phyloP scores from a whole-genome alignment of 2,888 invertebrate species.

The Timandra comae region DNA sequence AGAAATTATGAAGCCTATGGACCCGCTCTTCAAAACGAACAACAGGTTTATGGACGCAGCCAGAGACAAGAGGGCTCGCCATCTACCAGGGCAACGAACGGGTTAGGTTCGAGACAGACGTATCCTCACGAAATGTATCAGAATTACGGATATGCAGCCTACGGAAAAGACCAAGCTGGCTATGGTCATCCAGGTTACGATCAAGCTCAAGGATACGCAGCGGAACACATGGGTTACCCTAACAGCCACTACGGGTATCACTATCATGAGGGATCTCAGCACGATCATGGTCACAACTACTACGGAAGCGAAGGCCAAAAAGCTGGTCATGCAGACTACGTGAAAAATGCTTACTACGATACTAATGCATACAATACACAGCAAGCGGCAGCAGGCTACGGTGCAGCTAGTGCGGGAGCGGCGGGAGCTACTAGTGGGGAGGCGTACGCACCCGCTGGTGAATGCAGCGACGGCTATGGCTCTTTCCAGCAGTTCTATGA shows the following conservation, averaged over 20 bases:
- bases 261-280: slow-evolving; percentile 64
- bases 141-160: slow-evolving; percentile 70
- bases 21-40: slow-evolving; percentile 55
- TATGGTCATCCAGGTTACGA: slow-evolving; percentile 78
- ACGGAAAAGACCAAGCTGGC: slow-evolving; percentile 69
- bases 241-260: slow-evolving; percentile 72
- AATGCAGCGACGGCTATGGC: slow-evolving; percentile 81
- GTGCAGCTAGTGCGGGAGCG: slow-evolving; percentile 32
- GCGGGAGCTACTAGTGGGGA: slow-evolving; percentile 58
- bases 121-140: slow-evolving; percentile 73
- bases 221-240: slow-evolving; percentile 62
- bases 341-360: slow-evolving; percentile 70
- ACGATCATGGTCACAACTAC: slow-evolving; percentile 60
- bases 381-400: slow-evolving; percentile 37
- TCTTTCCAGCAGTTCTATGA: slow-evolving; percentile 84
- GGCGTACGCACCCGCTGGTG: slow-evolving; percentile 48
- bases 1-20: slow-evolving; percentile 58
- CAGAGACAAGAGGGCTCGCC: slow-evolving; percentile 59
- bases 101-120: slow-evolving; percentile 51
- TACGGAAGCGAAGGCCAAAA: slow-evolving; percentile 70
- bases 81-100: slow-evolving; percentile 54
- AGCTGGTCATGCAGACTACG: slow-evolving; percentile 69
- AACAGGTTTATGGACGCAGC: slow-evolving; percentile 64
- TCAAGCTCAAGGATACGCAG: slow-evolving; percentile 59
- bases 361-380: slow-evolving; percentile 53